Conservation (phyloP, 2,797 vertebrate species). For the Pseudopleuronectes americanus region DNA sequence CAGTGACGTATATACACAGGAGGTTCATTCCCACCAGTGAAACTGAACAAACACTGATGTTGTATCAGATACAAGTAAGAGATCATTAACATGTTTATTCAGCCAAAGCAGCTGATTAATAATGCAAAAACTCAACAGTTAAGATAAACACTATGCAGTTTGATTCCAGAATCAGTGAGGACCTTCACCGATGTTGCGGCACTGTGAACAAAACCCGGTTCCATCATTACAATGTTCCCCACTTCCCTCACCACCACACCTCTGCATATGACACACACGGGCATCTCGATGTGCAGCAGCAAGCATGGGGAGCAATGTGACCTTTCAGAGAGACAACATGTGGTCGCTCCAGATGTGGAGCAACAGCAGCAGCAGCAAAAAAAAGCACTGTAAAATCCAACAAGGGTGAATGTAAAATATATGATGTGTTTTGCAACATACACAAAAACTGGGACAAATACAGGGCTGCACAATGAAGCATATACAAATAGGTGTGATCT, state of each 20-base stretch:
- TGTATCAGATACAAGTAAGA: not conserved
- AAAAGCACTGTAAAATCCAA: no score
- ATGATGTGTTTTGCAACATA: no score
- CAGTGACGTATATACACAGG: no score
- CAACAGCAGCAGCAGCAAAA: not conserved
- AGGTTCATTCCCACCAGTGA: not conserved
- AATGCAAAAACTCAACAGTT: not conserved
- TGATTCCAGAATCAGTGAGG: not conserved
- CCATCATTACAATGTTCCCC: no score
- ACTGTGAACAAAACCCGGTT: not conserved
- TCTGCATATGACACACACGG: not conserved
- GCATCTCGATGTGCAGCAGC: not conserved
- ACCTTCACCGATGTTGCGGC: not conserved
- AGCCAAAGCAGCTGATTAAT: not conserved
- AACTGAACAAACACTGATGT: not conserved
- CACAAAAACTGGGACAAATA: no score
- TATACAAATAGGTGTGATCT: no score
- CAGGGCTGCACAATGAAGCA: no score
- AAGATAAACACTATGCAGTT: not conserved
- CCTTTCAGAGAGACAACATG: conserved; percentile 11
- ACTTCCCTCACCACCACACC: not conserved
- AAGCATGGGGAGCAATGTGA: not conserved
- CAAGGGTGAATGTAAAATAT: not conserved
- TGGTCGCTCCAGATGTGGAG: not conserved
- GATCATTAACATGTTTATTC: not conserved